Evolutionary conservation across 2,113 vertebrate genomes (phyloP).

Genomic region (Dipodomys stephensi): DNA sequence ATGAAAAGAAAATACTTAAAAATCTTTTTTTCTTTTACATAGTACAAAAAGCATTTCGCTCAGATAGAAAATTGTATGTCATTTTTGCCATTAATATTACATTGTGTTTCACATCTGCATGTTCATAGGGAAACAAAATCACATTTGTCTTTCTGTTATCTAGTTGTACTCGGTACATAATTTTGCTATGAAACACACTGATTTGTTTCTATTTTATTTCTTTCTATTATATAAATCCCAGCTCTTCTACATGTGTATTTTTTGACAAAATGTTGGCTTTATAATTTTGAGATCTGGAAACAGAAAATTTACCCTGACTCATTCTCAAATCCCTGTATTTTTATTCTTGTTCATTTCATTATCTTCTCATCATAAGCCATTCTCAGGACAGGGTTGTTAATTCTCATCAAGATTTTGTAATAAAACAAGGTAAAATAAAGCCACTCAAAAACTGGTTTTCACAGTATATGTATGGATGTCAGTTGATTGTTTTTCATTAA

Average conservation of each 20-base stretch:
- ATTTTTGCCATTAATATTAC: slow-evolving; percentile 41
- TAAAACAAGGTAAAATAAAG: slow-evolving; percentile 44
- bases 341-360: slow-evolving; percentile 54
- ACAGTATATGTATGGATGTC: background rate
- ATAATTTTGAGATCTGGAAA: slow-evolving; percentile 43
- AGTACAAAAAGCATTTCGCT: slow-evolving; percentile 54
- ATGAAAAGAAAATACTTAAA: slow-evolving; percentile 59
- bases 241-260: background rate
- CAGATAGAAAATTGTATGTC: slow-evolving; percentile 21
- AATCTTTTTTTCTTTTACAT: background rate
- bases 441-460: slow-evolving; percentile 30
- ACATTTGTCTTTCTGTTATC: slow-evolving; percentile 39
- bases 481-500: slow-evolving; percentile 50
- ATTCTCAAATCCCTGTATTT: slow-evolving; percentile 49
- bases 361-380: slow-evolving; percentile 46
- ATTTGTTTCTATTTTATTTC: slow-evolving; percentile 48
- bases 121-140: slow-evolving; percentile 37
- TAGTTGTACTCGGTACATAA: background rate
- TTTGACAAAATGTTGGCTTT: slow-evolving; percentile 27
- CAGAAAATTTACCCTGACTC: slow-evolving; percentile 1
- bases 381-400: slow-evolving; percentile 39
- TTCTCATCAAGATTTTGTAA: slow-evolving; percentile 48
- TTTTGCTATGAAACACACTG: slow-evolving; percentile 17
- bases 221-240: slow-evolving; percentile 37
- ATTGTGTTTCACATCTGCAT: slow-evolving; percentile 45